These are phyloP conservation scores for Podarcis siculus DNA, from an alignment of 2,797 vertebrate genomes.

Conservation along the genomic window DNA sequence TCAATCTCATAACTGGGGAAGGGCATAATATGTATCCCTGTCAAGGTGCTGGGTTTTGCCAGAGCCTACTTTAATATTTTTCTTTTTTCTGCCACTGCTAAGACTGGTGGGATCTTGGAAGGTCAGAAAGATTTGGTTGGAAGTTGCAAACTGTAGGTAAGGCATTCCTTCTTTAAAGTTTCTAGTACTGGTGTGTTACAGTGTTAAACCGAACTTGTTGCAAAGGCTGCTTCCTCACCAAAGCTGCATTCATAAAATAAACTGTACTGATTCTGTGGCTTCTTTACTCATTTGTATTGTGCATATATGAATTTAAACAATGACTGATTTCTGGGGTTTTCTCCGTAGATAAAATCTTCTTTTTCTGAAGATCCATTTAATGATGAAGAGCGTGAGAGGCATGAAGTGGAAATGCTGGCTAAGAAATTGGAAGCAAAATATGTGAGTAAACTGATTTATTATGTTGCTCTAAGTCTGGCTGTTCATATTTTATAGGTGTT, in stretches of 20 bases:
- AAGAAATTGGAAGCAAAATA: slow-evolving; percentile 98
- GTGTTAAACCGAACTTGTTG: not conserved
- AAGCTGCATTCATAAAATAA: not conserved
- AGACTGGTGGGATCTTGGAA: no score
- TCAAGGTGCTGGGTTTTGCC: no score
- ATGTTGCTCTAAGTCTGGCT: not conserved
- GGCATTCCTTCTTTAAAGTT: not conserved
- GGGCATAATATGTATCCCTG: no score
- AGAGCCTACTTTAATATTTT: no score
- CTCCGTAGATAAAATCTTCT: slow-evolving; percentile 82
- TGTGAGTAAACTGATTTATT: slow-evolving; percentile 80
- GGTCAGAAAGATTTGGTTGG: no score
- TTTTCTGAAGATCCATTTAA: slow-evolving; percentile 89
- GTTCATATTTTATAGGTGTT: not conserved
- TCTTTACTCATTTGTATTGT: not conserved
- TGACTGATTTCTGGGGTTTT: slow-evolving; percentile 29
- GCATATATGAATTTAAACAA: slow-evolving; percentile 30
- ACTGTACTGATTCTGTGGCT: not conserved
- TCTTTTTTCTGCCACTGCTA: no score
- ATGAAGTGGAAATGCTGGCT: slow-evolving; percentile 91
- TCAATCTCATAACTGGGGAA: no score
- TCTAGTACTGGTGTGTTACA: not conserved
- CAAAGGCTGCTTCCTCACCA: not conserved
- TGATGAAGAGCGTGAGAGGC: slow-evolving; percentile 88
- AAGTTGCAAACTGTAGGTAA: no score